Base-by-base conservation (phyloP, 2,113 vertebrate genomes). In the Reinhardtius hippoglossoides region DNA sequence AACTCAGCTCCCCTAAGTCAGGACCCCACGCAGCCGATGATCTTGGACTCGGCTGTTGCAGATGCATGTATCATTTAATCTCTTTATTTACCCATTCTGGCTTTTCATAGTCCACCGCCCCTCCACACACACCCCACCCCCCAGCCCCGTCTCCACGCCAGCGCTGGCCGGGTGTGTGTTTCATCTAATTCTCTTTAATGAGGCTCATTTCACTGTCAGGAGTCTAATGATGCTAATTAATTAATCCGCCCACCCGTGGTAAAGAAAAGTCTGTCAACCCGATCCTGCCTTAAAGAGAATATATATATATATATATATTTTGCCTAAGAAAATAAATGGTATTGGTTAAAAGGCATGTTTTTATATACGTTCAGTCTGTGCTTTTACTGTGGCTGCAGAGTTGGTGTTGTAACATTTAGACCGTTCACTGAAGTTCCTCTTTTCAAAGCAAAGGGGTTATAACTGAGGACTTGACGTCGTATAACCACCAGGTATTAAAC, bases 131-230 rank as follows among this genome's bases (percentile, higher is more conserved):
- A 20, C 58, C 26, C 13, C 20, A 63, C 31, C 13, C 48, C 21
- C 37, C 46, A 46, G 44, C 18, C 40, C 31, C 3, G 6, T 26
- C 64, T 18, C 24, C 37, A 50, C 6, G 26, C 21, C 67, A 37
- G 40, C 84, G 50, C 74, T 56, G 58, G 42, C 74, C 74, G 74
- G 40, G 83, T 90, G 83, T 90, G 85, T 69, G 83, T 93, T 92
- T 92, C 79, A 74, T 90, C 76, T 87, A 90, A 92, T 91, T 91
- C 85, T 83, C 79, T 86, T 59, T 91, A 94, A 94, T 92, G 82
- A 89, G 85, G 37, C 89, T 87, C 86, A 92, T 94, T 94, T 94
- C 84, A 94, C 92, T 94, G 93, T 90, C 92, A 93, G 74, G 74
- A 87, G 71, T 74, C 75, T 93, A 94, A 94, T 92, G 90, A 94